Evolutionary conservation across 2,797 vertebrate genomes (phyloP), one percentile per base, ranked within the genome.

Genomic region (Geotrypetes seraphini): DNA sequence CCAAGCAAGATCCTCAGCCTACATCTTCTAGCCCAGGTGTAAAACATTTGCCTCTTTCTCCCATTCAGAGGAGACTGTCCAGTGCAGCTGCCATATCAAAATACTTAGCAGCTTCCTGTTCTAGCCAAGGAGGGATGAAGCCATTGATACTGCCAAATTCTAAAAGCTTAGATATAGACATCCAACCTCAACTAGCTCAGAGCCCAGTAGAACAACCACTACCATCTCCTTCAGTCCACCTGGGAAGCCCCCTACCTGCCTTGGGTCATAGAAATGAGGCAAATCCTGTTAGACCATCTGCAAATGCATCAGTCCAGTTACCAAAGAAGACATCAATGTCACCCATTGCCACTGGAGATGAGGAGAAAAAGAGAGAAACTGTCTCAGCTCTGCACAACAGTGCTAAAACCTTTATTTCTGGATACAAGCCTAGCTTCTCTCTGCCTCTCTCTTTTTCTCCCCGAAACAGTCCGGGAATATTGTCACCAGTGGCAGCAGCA

Each of bases 101-200:
- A 43, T 88, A 87, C 22, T 58, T 88, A 16, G 88, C 85, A 1
- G 86, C 86, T 5, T 88, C 87, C 9, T 87, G 79, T 28, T 88
- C 89, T 42, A 88, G 85, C 36, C 88, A 89, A 56, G 88, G 75
- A 31, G 67, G 88, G 43, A 75, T 86, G 2, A 83, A 78, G 32
- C 36, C 23, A 16, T 23, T 28, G 43, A 27, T 62, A 41, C 56
- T 44, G 11, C 27, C 30, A 12, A 35, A 55, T 3, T 31, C 66
- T 25, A 50, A 28, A 34, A 16, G 34, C 36, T 18, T 45, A 46
- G 26, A 38, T 9, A 8, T 15, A 11, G n/a, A 28, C 3, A 2
- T 30, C 16, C 7, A 24, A 8, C 43, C 12, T 60, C 33, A 19
- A 28, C 37, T 21, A 38, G 10, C 20, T 16, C 53, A 4, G 50